A percentile compares a stretch with the other conserved stretches of the same genome.
These are phyloP conservation scores for Caenorhabditis latens DNA, from an alignment of 1,140 invertebrate genomes.

Conservation along the genomic window DNA sequence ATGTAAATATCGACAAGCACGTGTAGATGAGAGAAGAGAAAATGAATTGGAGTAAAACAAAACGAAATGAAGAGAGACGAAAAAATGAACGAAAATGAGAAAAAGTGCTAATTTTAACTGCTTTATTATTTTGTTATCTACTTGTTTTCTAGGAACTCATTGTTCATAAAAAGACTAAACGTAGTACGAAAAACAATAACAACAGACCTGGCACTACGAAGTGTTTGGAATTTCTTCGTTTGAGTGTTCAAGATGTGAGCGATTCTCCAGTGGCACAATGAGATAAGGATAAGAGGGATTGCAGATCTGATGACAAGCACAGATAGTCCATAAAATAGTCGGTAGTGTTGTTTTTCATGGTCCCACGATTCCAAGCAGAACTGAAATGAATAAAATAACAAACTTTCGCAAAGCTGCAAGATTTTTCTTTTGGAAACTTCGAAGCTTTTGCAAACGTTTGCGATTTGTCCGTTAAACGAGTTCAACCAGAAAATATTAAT, in stretches of 20 bases:
- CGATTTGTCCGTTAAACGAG: too few relatives aligned
- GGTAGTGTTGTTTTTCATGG: slow-evolving; percentile 53
- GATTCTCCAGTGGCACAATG: slow-evolving; percentile 68
- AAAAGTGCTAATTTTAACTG: not conserved
- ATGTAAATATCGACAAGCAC: not conserved
- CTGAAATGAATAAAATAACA: slow-evolving; percentile 17
- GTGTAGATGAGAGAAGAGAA: not conserved
- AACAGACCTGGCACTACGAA: slow-evolving; percentile 45
- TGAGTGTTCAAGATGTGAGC: slow-evolving; percentile 61
- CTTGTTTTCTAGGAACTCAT: not conserved
- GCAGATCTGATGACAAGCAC: slow-evolving; percentile 61
- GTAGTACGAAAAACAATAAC: not conserved
- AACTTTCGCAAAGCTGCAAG: too few relatives aligned
- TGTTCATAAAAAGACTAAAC: not conserved
- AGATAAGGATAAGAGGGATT: slow-evolving; percentile 64
- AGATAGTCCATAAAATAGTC: slow-evolving; percentile 63
- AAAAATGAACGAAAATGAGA: not conserved
- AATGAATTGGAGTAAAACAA: not conserved
- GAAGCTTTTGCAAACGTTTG: too few relatives aligned
- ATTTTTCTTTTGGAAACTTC: too few relatives aligned
- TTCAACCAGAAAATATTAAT: slow-evolving; percentile 27
- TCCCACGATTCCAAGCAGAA: slow-evolving; percentile 66
- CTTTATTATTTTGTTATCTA: not conserved
- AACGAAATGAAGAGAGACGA: not conserved
- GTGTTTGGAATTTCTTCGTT: slow-evolving; percentile 59